A percentile compares a stretch with the other conserved stretches of the same genome.
phyloP scores from a whole-genome alignment of 2,113 vertebrate genomes.

The Ptyas mucosa region DNA sequence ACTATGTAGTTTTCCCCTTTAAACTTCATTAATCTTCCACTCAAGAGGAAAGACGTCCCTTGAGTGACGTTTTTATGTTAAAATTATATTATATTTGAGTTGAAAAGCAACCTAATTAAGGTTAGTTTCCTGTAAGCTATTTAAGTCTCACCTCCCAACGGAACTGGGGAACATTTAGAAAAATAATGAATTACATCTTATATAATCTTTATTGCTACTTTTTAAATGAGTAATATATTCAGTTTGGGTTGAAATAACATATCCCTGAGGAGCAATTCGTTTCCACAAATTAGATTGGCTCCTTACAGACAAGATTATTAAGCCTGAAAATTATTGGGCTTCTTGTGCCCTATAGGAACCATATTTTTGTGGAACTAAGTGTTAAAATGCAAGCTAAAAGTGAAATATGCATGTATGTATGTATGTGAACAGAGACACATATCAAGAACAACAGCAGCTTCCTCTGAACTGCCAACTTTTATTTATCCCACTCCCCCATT shows the following conservation, averaged over 20 bases:
- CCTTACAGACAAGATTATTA: slow-evolving; percentile 66
- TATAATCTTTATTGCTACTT: slow-evolving; percentile 71
- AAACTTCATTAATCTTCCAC: slow-evolving; percentile 59
- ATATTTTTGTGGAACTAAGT: slow-evolving; percentile 31
- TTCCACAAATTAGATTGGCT: slow-evolving; percentile 68
- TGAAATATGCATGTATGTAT: neutral
- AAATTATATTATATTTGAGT: slow-evolving; percentile 69
- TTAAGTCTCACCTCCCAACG: slow-evolving; percentile 61
- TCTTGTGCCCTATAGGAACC: slow-evolving; percentile 45
- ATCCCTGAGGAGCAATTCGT: slow-evolving; percentile 65
- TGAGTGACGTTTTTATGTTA: slow-evolving; percentile 65
- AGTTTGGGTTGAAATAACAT: slow-evolving; percentile 65
- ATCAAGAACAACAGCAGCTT: neutral
- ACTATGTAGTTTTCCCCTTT: slow-evolving; percentile 30
- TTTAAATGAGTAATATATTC: slow-evolving; percentile 67
- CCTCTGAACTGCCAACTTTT: neutral
- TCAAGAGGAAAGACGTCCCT: slow-evolving; percentile 61
- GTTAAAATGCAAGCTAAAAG: slow-evolving; percentile 29
- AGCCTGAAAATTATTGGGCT: slow-evolving; percentile 64
- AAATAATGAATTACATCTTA: slow-evolving; percentile 72
- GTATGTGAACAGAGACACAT: neutral
- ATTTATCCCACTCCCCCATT: neutral
- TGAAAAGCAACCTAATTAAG: slow-evolving; percentile 70
- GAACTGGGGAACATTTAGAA: slow-evolving; percentile 64
- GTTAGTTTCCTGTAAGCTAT: slow-evolving; percentile 63